Evolutionary conservation across 2,888 invertebrate genomes (phyloP).

Genomic region (Eristalinus sepulchralis): DNA sequence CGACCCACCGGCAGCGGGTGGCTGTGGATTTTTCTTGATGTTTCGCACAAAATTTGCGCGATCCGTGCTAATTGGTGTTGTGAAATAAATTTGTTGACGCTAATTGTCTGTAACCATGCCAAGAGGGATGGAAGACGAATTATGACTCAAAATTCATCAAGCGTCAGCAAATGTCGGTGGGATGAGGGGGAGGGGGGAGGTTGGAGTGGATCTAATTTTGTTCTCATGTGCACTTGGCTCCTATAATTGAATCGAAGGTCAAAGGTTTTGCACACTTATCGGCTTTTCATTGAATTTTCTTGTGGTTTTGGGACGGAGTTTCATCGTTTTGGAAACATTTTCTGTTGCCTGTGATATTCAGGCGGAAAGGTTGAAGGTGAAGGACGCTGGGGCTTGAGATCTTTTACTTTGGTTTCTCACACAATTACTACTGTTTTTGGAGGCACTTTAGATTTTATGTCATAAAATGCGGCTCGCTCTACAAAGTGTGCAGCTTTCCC

Average conservation of each 20-base stretch:
- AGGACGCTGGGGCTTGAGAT: no score
- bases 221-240: neutral
- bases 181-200: no score
- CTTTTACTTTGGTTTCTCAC: no score
- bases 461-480: no score
- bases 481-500: no score
- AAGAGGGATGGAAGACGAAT: neutral
- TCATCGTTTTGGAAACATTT: no score
- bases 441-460: no score
- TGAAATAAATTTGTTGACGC: constrained; percentile 7
- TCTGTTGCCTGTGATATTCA: no score
- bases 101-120: neutral
- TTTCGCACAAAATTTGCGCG: constrained; percentile 4
- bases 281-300: neutral
- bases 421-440: no score
- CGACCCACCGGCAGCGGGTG: neutral
- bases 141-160: neutral
- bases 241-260: neutral
- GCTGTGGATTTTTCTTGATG: neutral
- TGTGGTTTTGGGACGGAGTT: neutral
- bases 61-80: constrained; percentile 10
- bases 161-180: neutral
- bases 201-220: neutral
- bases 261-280: neutral
- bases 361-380: no score